phyloP scores from a whole-genome alignment of 2,113 vertebrate genomes.

The Hyperopisus bebe region DNA sequence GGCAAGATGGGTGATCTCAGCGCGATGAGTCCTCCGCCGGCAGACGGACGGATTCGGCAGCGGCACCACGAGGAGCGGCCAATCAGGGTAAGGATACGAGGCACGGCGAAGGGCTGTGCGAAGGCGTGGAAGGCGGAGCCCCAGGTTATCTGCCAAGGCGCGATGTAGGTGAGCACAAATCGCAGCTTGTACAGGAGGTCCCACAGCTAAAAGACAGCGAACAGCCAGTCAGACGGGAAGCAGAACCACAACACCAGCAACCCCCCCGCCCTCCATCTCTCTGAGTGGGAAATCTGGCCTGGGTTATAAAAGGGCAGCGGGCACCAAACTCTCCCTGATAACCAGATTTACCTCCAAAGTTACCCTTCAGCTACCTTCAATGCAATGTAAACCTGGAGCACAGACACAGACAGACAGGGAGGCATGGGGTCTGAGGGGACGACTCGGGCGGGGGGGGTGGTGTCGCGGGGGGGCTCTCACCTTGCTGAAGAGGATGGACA shows the following conservation, averaged over 20 bases:
- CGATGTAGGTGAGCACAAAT: constrained; percentile 86
- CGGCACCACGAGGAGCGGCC: neutral
- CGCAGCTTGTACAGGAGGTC: constrained; percentile 84
- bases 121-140: constrained; percentile 87
- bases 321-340: neutral
- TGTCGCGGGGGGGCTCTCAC: constrained; percentile 38
- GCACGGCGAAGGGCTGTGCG: constrained; percentile 83
- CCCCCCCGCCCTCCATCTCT: neutral
- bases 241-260: neutral
- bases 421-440: neutral
- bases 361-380: neutral
- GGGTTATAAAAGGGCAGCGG: no score
- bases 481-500: constrained; percentile 88
- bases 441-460: neutral
- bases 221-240: neutral
- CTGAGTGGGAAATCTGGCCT: no score
- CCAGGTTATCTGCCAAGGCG: constrained; percentile 91
- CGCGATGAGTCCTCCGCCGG: neutral
- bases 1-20: neutral
- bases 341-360: neutral
- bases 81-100: constrained; percentile 71
- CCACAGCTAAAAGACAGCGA: constrained; percentile 67
- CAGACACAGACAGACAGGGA: neutral
- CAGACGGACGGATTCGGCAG: constrained; percentile 29
- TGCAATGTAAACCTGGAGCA: neutral